Conservation (phyloP, 2,888 invertebrate species). For the Hetaerina titia region DNA sequence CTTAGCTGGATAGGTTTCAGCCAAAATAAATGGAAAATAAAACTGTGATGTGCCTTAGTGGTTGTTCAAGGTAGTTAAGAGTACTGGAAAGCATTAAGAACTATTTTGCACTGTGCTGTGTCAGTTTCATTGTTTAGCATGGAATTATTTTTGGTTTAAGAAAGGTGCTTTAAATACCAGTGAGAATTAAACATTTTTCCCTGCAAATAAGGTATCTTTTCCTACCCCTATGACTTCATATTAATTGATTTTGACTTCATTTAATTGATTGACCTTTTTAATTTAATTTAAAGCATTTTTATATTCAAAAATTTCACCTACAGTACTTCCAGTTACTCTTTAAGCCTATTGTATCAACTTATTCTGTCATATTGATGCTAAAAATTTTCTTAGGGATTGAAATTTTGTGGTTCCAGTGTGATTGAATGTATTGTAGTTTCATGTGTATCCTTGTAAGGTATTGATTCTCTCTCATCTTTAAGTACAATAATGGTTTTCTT, state of each 20-base stretch:
- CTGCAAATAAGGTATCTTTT: neutral
- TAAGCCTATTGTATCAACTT: neutral
- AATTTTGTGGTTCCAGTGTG: conserved; percentile 28
- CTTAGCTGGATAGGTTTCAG: neutral
- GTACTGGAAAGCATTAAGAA: neutral
- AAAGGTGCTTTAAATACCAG: neutral
- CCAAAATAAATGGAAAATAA: conserved; percentile 7
- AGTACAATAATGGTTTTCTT: conserved; percentile 28
- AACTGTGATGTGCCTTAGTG: conserved; percentile 62
- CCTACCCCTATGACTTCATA: neutral
- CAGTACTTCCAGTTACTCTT: conserved; percentile 12
- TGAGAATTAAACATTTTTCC: neutral
- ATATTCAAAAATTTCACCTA: neutral
- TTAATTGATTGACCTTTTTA: no score
- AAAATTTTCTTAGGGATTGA: conserved; percentile 1
- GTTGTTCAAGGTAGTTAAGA: conserved; percentile 43
- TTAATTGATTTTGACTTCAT: no score
- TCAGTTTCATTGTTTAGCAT: neutral
- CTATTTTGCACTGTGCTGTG: conserved; percentile 45
- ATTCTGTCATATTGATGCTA: neutral
- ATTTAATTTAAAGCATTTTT: neutral
- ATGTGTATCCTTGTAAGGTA: neutral
- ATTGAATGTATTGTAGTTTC: conserved; percentile 13
- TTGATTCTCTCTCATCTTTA: neutral
- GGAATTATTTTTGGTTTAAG: neutral